These are phyloP conservation scores for Dastarcus helophoroides DNA, from an alignment of 2,888 invertebrate species.

Conservation along the genomic window DNA sequence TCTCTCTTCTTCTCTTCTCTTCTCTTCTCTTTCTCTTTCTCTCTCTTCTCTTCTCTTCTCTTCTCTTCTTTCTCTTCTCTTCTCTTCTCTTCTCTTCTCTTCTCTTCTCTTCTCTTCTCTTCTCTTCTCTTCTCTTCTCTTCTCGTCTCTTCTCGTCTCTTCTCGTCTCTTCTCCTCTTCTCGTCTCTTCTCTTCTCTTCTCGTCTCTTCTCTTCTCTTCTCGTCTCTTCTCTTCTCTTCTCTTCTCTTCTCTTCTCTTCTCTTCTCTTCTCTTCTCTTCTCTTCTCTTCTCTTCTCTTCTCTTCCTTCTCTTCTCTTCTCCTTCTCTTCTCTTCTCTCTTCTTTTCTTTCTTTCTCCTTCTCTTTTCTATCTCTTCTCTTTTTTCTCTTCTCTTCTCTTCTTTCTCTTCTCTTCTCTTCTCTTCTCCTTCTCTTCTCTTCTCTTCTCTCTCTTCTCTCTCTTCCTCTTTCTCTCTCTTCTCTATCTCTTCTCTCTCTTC, in stretches of 20 bases:
- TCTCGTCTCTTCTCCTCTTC: too few species aligned
- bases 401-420: slow-evolving; percentile 1
- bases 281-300: not conserved
- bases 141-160: too few species aligned
- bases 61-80: too few species aligned
- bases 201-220: too few species aligned
- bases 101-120: too few species aligned
- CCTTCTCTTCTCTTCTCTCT: slow-evolving; percentile 2
- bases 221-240: too few species aligned
- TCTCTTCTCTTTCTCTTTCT: too few species aligned
- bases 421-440: slow-evolving; percentile 1
- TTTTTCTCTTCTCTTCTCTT: slow-evolving; percentile 1
- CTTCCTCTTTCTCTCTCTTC: not conserved
- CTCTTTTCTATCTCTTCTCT: slow-evolving; percentile 1
- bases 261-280: slow-evolving; percentile 1
- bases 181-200: too few species aligned
- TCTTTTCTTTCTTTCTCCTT: slow-evolving; percentile 1
- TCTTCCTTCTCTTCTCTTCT: slow-evolving; percentile 1
- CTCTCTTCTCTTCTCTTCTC: too few species aligned
- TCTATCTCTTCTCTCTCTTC: not conserved
- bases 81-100: too few species aligned
- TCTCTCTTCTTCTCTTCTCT: too few species aligned
- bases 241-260: not conserved
- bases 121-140: too few species aligned
- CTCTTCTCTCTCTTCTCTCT: not conserved